phyloP scores from a whole-genome alignment of 2,113 vertebrate genomes.

The Paraplagusia blochii region DNA sequence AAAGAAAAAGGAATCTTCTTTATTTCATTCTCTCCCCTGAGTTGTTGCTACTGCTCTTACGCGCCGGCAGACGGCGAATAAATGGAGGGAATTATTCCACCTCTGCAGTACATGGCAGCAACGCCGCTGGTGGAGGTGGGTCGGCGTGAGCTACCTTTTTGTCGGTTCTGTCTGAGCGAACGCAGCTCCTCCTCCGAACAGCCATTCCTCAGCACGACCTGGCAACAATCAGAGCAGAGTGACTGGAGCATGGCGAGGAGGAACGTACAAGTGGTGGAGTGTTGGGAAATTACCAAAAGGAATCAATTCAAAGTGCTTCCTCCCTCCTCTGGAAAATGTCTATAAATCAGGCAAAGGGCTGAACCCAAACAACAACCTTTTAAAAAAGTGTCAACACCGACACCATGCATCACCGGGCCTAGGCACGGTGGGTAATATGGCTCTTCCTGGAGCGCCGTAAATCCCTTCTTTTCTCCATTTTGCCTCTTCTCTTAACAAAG shows the following conservation, averaged over 20 bases:
- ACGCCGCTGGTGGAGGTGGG: conserved; percentile 45
- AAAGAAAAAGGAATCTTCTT: conserved; percentile 18
- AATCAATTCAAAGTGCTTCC: conserved; percentile 60
- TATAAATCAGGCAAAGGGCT: conserved; percentile 57
- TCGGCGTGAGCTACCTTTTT: conserved; percentile 32
- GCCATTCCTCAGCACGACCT: conserved; percentile 47
- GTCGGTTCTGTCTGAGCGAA: conserved; percentile 47
- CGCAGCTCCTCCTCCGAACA: conserved; percentile 36
- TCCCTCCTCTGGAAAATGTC: conserved; percentile 41
- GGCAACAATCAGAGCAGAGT: conserved; percentile 54
- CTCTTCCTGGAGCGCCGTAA: conserved; percentile 4
- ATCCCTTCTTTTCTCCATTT: conserved; percentile 3
- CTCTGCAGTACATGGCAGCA: conserved; percentile 50
- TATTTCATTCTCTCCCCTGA: conserved; percentile 18
- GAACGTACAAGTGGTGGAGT: conserved; percentile 49
- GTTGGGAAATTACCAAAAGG: conserved; percentile 64
- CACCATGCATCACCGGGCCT: conserved; percentile 36
- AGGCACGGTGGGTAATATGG: conserved; percentile 10
- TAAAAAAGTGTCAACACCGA: conserved; percentile 44
- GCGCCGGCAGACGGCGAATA: conserved; percentile 36
- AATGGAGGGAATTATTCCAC: conserved; percentile 54
- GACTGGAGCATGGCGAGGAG: conserved; percentile 46
- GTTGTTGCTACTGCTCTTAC: conserved; percentile 23
- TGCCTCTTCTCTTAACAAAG: conserved; percentile 2
- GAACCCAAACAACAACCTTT: conserved; percentile 52